These are phyloP conservation scores for Palythoa grandis DNA, from an alignment of 92 coral and sea anemone genomes.

Conservation along the genomic window DNA sequence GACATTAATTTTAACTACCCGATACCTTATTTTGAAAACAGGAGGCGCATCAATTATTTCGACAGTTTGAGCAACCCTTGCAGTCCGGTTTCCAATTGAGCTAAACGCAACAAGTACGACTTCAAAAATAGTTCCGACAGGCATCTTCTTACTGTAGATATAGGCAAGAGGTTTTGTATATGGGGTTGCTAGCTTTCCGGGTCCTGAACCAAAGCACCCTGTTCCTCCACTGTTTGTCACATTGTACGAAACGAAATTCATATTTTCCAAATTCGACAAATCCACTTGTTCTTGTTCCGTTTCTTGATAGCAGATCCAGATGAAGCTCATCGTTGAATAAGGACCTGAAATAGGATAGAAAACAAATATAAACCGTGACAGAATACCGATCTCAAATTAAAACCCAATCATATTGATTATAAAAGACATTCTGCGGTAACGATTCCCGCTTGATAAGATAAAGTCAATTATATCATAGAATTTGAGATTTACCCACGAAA, in stretches of 20 bases:
- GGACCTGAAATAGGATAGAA: not conserved
- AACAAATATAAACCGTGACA: not conserved
- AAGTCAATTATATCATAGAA: too few relatives aligned
- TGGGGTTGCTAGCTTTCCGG: constrained; percentile 8
- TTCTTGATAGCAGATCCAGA: constrained; percentile 13
- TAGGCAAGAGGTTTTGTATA: constrained; percentile 7
- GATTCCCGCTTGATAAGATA: too few relatives aligned
- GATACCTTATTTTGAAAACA: constrained; percentile 1
- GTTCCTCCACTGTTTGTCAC: not conserved
- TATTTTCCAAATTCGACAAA: not conserved
- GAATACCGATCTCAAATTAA: too few relatives aligned
- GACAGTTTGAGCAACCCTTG: not conserved
- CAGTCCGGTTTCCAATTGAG: not conserved
- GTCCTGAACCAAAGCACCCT: constrained; percentile 26
- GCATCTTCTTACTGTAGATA: not conserved
- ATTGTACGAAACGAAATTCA: not conserved
- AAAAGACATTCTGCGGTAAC: too few relatives aligned
- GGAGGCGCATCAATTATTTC: not conserved
- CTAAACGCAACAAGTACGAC: not conserved
- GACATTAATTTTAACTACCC: not conserved
- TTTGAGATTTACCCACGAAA: too few relatives aligned
- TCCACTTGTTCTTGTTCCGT: not conserved
- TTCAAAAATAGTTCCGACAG: not conserved
- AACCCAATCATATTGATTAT: too few relatives aligned
- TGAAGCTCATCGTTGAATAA: constrained; percentile 22